A percentile compares a stretch with the other conserved stretches of the same genome.
These are phyloP conservation scores for Synergus umbraculus DNA, from an alignment of 2,888 invertebrate genomes.

Conservation along the genomic window DNA sequence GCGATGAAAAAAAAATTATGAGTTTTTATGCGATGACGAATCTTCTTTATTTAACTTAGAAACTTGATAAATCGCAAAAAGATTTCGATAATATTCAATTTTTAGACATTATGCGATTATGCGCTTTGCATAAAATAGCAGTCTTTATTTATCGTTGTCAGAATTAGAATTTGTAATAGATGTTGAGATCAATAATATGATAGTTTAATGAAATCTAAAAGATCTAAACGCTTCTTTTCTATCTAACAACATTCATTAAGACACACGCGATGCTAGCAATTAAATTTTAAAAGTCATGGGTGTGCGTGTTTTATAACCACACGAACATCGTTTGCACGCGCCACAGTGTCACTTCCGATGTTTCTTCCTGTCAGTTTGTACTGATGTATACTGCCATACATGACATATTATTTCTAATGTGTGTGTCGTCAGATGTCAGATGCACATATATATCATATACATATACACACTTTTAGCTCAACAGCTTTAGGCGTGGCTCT, in stretches of 20 bases:
- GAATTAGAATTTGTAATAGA: not conserved
- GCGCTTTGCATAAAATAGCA: too few species aligned
- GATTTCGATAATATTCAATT: too few species aligned
- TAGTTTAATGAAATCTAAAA: not conserved
- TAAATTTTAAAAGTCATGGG: not conserved
- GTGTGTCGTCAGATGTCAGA: not conserved
- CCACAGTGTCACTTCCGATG: constrained; percentile 22
- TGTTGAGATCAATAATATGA: not conserved
- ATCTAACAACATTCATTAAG: not conserved
- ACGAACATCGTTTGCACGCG: constrained; percentile 30
- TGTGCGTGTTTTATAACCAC: constrained; percentile 19
- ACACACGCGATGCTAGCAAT: not conserved
- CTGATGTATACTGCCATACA: not conserved
- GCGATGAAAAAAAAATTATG: too few species aligned
- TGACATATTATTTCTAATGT: not conserved
- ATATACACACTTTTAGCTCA: not conserved
- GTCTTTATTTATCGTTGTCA: too few species aligned
- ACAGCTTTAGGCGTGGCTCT: constrained; percentile 36
- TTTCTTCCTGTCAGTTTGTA: not conserved
- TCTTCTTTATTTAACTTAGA: too few species aligned
- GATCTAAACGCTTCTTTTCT: not conserved
- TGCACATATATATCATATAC: not conserved
- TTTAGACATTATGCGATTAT: too few species aligned
- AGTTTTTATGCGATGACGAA: too few species aligned
- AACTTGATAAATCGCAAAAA: too few species aligned